Percentiles rank a stretch among this genome's conserved stretches.
Conservation (phyloP, 2,888 invertebrate species). For the Aporophyla lueneburgensis region DNA sequence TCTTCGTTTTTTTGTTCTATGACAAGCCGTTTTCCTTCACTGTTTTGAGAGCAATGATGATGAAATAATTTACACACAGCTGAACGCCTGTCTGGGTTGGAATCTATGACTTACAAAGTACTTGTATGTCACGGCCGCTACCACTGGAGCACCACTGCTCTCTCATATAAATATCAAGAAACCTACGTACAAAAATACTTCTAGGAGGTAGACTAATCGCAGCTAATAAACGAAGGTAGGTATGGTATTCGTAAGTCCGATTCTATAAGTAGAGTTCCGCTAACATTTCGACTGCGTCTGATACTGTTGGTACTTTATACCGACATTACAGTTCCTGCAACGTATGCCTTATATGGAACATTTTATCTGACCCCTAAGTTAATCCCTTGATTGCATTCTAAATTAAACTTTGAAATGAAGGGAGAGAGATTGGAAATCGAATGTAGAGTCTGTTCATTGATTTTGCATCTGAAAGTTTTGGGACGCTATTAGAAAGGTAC, state of each 20-base stretch:
- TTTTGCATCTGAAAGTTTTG: constrained; percentile 33
- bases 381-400: constrained; percentile 28
- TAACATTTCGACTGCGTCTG: constrained; percentile 44
- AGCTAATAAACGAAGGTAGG: background rate
- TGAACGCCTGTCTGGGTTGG: too few relatives aligned
- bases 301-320: constrained; percentile 54
- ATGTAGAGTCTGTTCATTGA: background rate
- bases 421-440: background rate
- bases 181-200: background rate
- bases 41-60: too few relatives aligned
- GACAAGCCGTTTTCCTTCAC: too few relatives aligned
- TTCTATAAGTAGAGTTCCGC: constrained; percentile 30
- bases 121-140: too few relatives aligned
- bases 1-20: too few relatives aligned
- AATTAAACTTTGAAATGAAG: constrained; percentile 1
- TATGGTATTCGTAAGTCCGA: constrained; percentile 27
- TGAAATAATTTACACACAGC: too few relatives aligned
- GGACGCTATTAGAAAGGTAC: background rate
- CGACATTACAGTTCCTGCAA: constrained; percentile 63
- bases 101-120: too few relatives aligned
- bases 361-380: constrained; percentile 68
- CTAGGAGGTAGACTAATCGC: background rate
- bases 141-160: too few relatives aligned
- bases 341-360: constrained; percentile 67
- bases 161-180: background rate